A percentile compares a stretch with the other conserved stretches of the same genome.
These are phyloP conservation scores for Eustalomyia histrio DNA, from an alignment of 2,888 invertebrate genomes.

Conservation along the genomic window DNA sequence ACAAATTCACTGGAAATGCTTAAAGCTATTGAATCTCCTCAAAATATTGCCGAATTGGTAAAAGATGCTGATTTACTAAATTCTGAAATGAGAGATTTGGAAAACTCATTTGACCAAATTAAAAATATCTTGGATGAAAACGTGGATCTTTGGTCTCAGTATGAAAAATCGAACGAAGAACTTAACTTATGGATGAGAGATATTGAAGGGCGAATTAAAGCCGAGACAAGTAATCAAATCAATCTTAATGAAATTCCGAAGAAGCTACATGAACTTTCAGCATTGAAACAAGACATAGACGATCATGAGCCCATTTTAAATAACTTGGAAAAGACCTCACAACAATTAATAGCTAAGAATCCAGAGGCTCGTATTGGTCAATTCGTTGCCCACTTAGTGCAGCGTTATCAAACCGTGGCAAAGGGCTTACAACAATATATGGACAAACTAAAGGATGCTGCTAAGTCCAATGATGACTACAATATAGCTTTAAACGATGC, in stretches of 20 bases:
- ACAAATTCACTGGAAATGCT: conserved; percentile 86
- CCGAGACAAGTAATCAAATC: conserved; percentile 86
- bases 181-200: conserved; percentile 89
- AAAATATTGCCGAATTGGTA: conserved; percentile 84
- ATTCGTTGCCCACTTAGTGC: conserved; percentile 88
- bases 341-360: conserved; percentile 86
- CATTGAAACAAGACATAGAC: conserved; percentile 83
- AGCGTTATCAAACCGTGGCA: conserved; percentile 86
- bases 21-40: conserved; percentile 86
- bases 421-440: conserved; percentile 87
- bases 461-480: conserved; percentile 84
- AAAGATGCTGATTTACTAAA: conserved; percentile 86
- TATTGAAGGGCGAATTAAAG: conserved; percentile 87
- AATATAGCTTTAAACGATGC: conserved; percentile 86
- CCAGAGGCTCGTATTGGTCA: conserved; percentile 92
- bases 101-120: conserved; percentile 85
- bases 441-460: conserved; percentile 86
- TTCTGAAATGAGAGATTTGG: conserved; percentile 86
- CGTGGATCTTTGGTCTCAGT: conserved; percentile 88
- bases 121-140: conserved; percentile 85
- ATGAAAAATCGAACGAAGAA: conserved; percentile 87
- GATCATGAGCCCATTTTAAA: conserved; percentile 84
- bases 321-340: conserved; percentile 85
- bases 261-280: conserved; percentile 85
- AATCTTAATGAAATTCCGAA: conserved; percentile 84